Evolutionary conservation across 2,113 vertebrate species (phyloP).

Genomic region (Plecotus auritus): DNA sequence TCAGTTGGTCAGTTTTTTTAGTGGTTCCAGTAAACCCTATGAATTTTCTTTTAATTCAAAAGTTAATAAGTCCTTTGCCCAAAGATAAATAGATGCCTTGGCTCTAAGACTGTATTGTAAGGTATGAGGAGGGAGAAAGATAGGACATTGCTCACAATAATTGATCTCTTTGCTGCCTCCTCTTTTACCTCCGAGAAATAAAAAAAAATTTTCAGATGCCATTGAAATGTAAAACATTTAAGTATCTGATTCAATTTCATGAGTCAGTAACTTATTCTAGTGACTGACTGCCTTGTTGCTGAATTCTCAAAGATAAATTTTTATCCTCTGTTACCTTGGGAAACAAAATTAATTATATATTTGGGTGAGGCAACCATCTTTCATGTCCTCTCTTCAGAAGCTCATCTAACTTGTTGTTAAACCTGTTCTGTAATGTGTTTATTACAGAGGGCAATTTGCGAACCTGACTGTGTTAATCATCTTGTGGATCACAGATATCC

Average conservation of each 20-base stretch:
- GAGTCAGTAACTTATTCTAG: not conserved
- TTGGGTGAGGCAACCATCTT: constrained; percentile 35
- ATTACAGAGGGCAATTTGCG: constrained; percentile 48
- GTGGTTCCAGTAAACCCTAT: not conserved
- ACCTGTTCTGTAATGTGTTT: constrained; percentile 55
- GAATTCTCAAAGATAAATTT: constrained; percentile 5
- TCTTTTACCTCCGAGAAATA: not conserved
- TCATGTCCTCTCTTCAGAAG: constrained; percentile 48
- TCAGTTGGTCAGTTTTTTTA: not conserved
- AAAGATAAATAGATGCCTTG: not conserved
- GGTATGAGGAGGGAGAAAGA: not conserved
- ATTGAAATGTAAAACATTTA: not conserved
- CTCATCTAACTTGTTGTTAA: constrained; percentile 42
- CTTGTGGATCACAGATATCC: constrained; percentile 12
- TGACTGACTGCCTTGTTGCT: not conserved
- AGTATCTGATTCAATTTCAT: not conserved
- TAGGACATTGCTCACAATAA: not conserved
- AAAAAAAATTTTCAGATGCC: not conserved
- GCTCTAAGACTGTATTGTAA: not conserved
- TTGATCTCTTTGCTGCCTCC: not conserved
- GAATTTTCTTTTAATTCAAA: not conserved
- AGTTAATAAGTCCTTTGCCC: not conserved
- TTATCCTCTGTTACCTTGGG: constrained; percentile 24
- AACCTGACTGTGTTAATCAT: constrained; percentile 2
- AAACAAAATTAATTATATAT: constrained; percentile 57